Evolutionary conservation across 1,140 invertebrate genomes (phyloP).

Genomic region (Chelonus insularis): DNA sequence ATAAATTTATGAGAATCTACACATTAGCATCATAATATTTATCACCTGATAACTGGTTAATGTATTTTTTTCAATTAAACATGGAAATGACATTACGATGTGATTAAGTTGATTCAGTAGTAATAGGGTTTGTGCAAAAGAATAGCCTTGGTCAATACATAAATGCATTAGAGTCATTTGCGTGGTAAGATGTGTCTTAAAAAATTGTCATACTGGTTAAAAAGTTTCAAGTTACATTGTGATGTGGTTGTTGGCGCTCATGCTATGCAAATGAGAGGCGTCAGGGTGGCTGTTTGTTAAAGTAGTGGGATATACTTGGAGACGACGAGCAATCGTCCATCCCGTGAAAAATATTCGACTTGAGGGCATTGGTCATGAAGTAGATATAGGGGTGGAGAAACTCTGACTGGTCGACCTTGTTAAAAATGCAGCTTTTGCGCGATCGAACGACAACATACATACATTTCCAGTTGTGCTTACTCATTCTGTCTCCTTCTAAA

Average conservation of each 20-base stretch:
- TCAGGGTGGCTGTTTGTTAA: background rate
- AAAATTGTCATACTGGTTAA: background rate
- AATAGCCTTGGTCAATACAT: background rate
- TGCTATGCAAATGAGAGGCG: conserved; percentile 15
- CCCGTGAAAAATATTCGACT: background rate
- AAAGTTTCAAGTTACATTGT: background rate
- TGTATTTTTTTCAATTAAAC: background rate
- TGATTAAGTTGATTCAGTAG: conserved; percentile 2
- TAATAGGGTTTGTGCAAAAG: background rate
- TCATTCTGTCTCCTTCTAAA: background rate
- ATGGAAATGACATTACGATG: background rate
- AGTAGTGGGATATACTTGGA: background rate
- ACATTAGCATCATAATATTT: no score
- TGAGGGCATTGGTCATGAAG: conserved; percentile 21
- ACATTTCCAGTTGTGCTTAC: background rate
- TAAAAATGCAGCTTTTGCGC: conserved; percentile 20
- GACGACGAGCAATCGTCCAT: background rate
- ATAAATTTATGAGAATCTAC: no score
- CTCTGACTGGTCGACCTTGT: conserved; percentile 20
- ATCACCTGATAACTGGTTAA: background rate
- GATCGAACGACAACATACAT: background rate
- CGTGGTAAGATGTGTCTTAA: background rate
- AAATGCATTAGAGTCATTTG: background rate
- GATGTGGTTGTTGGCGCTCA: background rate
- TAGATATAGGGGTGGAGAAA: conserved; percentile 5